Evolutionary conservation across 35 echinoderm and acorn worm species (phyloP).

Genomic region (Heliocidaris tuberculata): DNA sequence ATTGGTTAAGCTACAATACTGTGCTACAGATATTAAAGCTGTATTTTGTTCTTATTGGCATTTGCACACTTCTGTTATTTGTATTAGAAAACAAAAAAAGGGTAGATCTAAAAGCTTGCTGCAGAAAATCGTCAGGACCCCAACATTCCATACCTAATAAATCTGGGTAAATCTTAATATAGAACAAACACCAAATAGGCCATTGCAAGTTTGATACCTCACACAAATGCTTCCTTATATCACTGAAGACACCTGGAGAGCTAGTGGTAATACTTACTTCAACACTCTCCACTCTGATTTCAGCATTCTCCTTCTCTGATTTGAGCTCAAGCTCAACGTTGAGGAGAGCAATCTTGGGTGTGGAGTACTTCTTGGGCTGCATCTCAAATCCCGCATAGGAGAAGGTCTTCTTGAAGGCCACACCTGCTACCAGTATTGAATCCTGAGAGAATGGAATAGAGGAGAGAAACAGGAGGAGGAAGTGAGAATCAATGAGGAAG

Average conservation of each 20-base stretch:
- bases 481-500: not conserved
- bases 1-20: no score
- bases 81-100: no score
- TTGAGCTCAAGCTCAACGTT: slow-evolving; percentile 97
- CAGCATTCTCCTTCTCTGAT: slow-evolving; percentile 96
- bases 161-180: no score
- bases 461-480: not conserved
- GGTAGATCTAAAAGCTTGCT: no score
- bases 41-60: no score
- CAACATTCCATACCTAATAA: no score
- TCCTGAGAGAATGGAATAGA: slow-evolving; percentile 47
- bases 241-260: not conserved
- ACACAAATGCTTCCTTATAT: no score
- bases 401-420: slow-evolving; percentile 99
- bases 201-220: no score
- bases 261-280: slow-evolving; percentile 52
- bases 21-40: no score
- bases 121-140: no score
- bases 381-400: slow-evolving; percentile 99
- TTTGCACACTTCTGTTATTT: no score
- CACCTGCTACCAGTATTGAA: slow-evolving; percentile 84
- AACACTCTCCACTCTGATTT: slow-evolving; percentile 94
- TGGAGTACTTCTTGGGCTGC: slow-evolving; percentile 92
- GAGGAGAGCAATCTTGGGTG: slow-evolving; percentile 91
- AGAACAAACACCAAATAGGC: no score